Conservation (phyloP, 1,140 invertebrate genomes). For the Drosophila mauritiana region DNA sequence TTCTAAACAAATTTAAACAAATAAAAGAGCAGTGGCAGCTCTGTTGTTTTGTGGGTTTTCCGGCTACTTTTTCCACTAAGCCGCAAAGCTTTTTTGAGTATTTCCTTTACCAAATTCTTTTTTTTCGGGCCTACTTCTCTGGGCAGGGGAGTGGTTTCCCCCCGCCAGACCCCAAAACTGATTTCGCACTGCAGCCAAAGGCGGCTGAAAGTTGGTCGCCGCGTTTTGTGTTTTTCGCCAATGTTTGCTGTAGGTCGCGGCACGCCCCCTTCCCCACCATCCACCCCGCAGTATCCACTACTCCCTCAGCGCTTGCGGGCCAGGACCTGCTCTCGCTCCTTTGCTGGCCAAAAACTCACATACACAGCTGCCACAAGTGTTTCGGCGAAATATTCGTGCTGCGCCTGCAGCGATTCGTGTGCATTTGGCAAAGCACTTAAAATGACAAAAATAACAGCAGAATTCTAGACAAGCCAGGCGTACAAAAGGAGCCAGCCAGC, state of each 20-base stretch:
- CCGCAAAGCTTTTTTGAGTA: slow-evolving; percentile 60
- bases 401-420: slow-evolving; percentile 62
- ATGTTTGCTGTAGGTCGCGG: slow-evolving; percentile 58
- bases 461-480: slow-evolving; percentile 34
- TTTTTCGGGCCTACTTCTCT: slow-evolving; percentile 15
- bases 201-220: slow-evolving; percentile 50
- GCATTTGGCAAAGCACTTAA: slow-evolving; percentile 68
- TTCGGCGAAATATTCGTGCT: slow-evolving; percentile 35
- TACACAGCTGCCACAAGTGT: slow-evolving; percentile 32
- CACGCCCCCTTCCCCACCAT: background rate
- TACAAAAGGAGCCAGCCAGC: slow-evolving; percentile 29
- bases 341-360: background rate
- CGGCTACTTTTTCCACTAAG: slow-evolving; percentile 15
- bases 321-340: slow-evolving; percentile 26
- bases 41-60: slow-evolving; percentile 17
- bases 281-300: background rate
- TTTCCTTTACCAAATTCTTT: slow-evolving; percentile 32
- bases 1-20: slow-evolving; percentile 59
- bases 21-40: slow-evolving; percentile 30
- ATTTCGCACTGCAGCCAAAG: slow-evolving; percentile 61
- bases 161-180: slow-evolving; percentile 26
- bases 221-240: slow-evolving; percentile 56
- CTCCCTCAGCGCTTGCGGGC: slow-evolving; percentile 43
- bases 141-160: background rate
- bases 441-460: slow-evolving; percentile 67